These are phyloP conservation scores for Greenwoodochromis staneri DNA, from an alignment of 2,113 vertebrate species.

Conservation along the genomic window DNA sequence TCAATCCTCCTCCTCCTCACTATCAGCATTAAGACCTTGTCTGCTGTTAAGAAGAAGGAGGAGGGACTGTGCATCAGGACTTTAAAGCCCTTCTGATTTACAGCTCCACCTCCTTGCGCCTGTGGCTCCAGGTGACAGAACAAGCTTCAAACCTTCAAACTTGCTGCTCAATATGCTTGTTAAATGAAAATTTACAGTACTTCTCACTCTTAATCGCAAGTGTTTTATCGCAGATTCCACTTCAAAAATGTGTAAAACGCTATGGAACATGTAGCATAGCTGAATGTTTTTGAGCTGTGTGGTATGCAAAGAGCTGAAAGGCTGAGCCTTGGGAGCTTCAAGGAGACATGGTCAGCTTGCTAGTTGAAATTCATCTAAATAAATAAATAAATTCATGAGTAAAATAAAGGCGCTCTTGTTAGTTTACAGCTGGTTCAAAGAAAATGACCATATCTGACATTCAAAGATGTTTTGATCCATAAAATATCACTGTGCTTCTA, in stretches of 20 bases:
- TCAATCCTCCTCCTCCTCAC: not conserved
- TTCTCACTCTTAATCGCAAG: not conserved
- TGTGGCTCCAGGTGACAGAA: not conserved
- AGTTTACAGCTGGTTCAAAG: not conserved
- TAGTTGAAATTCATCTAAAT: not conserved
- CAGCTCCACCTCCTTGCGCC: not conserved
- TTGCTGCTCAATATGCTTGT: not conserved
- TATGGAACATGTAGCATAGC: not conserved
- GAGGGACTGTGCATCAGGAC: not conserved
- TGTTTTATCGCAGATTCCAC: not conserved
- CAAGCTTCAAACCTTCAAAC: not conserved
- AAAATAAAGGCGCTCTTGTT: not conserved
- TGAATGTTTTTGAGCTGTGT: not conserved
- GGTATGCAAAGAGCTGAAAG: not conserved
- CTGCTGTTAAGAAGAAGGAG: not conserved
- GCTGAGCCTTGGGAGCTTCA: not conserved
- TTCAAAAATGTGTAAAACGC: not conserved
- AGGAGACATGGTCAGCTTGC: not conserved
- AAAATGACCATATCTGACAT: not conserved
- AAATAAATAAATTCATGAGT: not conserved
- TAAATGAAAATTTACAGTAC: conserved; percentile 15
- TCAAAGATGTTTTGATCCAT: not conserved
- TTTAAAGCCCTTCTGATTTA: conserved; percentile 13
- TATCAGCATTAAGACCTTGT: not conserved
- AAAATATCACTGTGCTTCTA: not conserved